phyloP scores from a whole-genome alignment of 2,888 invertebrate genomes.

The Gibbula magus region DNA sequence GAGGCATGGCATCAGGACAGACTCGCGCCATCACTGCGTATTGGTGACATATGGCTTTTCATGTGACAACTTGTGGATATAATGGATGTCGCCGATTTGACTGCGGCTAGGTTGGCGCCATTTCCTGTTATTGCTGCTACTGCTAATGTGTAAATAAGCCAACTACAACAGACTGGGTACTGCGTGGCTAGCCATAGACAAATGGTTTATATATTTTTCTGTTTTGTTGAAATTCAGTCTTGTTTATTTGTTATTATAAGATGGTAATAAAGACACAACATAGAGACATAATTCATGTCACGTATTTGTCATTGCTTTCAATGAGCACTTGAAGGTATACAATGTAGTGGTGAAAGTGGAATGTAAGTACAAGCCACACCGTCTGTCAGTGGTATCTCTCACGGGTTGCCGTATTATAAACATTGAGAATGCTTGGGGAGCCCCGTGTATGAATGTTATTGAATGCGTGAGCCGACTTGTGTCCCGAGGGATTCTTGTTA shows the following conservation, averaged over 20 bases:
- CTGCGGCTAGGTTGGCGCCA: not conserved
- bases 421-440: not conserved
- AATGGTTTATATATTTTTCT: constrained; percentile 25
- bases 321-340: no score
- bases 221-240: constrained; percentile 21
- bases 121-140: not conserved
- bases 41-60: no score
- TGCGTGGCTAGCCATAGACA: constrained; percentile 20
- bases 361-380: no score
- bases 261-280: constrained; percentile 17
- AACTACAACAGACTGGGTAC: constrained; percentile 13
- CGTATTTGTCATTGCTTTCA: not conserved
- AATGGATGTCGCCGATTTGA: not conserved
- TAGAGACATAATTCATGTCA: not conserved
- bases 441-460: not conserved
- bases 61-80: not conserved
- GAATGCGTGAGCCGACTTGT: not conserved
- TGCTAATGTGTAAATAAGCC: constrained; percentile 6
- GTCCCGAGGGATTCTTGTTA: not conserved
- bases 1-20: not conserved
- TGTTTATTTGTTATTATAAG: constrained; percentile 20
- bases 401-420: not conserved
- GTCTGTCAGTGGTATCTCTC: no score
- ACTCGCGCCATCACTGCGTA: no score
- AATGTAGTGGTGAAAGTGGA: no score